Base-by-base conservation (phyloP, 1,140 invertebrate species). In the Pogonomyrmex californicus region DNA sequence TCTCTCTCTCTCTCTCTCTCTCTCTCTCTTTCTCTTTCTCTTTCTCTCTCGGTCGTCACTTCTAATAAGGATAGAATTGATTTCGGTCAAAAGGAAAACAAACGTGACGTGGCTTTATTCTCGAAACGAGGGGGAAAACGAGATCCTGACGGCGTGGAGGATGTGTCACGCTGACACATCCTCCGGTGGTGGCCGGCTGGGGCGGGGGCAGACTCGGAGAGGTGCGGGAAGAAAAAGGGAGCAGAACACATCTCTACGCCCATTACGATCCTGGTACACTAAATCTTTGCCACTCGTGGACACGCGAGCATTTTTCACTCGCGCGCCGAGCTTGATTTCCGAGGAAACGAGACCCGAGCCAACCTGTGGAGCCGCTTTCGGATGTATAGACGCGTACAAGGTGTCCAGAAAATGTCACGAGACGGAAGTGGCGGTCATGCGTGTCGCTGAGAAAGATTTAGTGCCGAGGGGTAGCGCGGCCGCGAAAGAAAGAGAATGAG, bases 271-370 rank as follows among this genome's bases (percentile, higher is more conserved):
- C 65, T 66, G 85, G 58, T 90, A 89, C 83, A 85, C 71, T 89
- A 87, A 90, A 90, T 90, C 89, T 82, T 89, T 89, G 88, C 89
- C 88, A 87, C 73, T 89, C 89, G 73, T 89, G 87, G 85, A 89
- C 88, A 83, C 85, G 85, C 73, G 71, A 90, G 82, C 85, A 90
- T 90, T 90, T 90, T 90, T 90, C 89, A 89, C 78, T 71, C 14
- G 70, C 54, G 54, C 41, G 33, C 68, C 51, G 76, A 70, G 77
- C 88, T 89, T 87, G 89, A 90, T 87, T 89, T 87, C 79, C 78
- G 30, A 86, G 75, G 62, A 83, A 86, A 68, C 62, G 33, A 51
- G n/a, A n/a, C 36, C 66, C 54, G 14, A 47, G 60, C 47, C 86
- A 90, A 90, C 88, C 88, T 87, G 88, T 87, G 30, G 88, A 90